phyloP scores from a whole-genome alignment of 1,140 invertebrate species.

The Nymphalis io region DNA sequence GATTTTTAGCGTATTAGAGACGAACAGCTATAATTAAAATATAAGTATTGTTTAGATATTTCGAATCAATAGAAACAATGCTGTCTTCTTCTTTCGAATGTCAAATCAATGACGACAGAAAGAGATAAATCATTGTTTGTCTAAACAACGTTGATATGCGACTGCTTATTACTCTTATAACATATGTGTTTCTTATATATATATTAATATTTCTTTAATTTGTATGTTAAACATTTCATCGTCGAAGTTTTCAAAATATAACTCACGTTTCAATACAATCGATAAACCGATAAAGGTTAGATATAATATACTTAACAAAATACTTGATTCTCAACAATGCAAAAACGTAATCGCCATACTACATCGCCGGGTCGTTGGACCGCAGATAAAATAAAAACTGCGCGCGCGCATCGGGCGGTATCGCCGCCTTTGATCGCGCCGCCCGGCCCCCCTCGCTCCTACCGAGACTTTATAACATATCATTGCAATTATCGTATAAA shows the following conservation, averaged over 20 bases:
- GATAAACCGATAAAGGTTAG: constrained; percentile 15
- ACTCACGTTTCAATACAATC: neutral
- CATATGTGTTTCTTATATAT: too few relatives aligned
- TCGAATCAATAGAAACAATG: too few relatives aligned
- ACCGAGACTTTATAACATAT: constrained; percentile 32
- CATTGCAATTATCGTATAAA: constrained; percentile 37
- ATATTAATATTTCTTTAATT: too few relatives aligned
- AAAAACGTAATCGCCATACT: constrained; percentile 22
- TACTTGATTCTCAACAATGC: constrained; percentile 21
- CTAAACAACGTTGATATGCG: too few relatives aligned
- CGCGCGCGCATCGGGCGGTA: constrained; percentile 26
- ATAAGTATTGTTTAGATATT: too few relatives aligned
- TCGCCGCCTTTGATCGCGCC: constrained; percentile 31
- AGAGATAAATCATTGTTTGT: too few relatives aligned
- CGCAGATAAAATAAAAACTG: constrained; percentile 25
- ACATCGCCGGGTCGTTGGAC: constrained; percentile 32
- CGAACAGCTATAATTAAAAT: too few relatives aligned
- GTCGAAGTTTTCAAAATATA: neutral
- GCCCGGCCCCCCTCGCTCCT: constrained; percentile 1
- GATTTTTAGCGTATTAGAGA: too few relatives aligned
- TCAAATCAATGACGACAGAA: too few relatives aligned
- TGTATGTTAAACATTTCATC: too few relatives aligned
- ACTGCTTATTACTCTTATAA: too few relatives aligned
- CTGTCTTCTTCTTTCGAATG: too few relatives aligned
- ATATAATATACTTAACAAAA: constrained; percentile 18